Conservation (phyloP, 64 coral and sea anemone genomes). For the Porites australiensis region DNA sequence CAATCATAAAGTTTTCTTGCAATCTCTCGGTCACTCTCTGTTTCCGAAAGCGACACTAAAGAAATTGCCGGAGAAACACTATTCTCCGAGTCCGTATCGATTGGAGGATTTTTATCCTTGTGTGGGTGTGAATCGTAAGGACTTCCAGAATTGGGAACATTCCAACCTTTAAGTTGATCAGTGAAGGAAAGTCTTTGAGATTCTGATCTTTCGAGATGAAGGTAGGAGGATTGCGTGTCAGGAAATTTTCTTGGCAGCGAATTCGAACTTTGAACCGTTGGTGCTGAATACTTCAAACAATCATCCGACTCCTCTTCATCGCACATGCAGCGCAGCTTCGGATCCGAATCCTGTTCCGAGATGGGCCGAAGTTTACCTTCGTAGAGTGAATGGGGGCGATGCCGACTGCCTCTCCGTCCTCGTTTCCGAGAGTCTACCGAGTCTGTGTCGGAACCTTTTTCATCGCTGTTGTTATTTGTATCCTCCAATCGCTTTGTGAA, state of each 20-base stretch:
- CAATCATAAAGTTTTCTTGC: slow-evolving; percentile 66
- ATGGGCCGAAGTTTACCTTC: slow-evolving; percentile 66
- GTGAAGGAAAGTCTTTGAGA: slow-evolving; percentile 25
- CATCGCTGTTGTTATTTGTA: slow-evolving; percentile 52
- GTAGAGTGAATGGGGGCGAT: slow-evolving; percentile 77
- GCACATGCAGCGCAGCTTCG: slow-evolving; percentile 79
- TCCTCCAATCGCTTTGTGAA: slow-evolving; percentile 60
- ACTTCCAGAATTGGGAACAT: slow-evolving; percentile 22
- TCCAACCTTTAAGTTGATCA: slow-evolving; percentile 76
- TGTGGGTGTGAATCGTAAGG: slow-evolving; percentile 47
- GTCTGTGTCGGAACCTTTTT: slow-evolving; percentile 75
- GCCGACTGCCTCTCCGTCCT: slow-evolving; percentile 61
- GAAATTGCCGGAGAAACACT: slow-evolving; percentile 89
- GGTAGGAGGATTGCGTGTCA: slow-evolving; percentile 35
- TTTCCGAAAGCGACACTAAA: slow-evolving; percentile 83
- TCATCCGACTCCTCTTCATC: slow-evolving; percentile 69
- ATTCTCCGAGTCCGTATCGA: slow-evolving; percentile 84
- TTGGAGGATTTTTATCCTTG: slow-evolving; percentile 7
- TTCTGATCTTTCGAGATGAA: slow-evolving; percentile 26
- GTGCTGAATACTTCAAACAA: neutral
- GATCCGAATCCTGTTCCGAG: slow-evolving; percentile 61
- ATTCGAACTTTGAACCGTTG: slow-evolving; percentile 42
- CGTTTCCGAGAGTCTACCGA: slow-evolving; percentile 66
- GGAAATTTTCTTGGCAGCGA: slow-evolving; percentile 61
- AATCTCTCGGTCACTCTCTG: slow-evolving; percentile 83